Conservation (phyloP, 2,888 invertebrate genomes). For the Geophilus truncorum region DNA sequence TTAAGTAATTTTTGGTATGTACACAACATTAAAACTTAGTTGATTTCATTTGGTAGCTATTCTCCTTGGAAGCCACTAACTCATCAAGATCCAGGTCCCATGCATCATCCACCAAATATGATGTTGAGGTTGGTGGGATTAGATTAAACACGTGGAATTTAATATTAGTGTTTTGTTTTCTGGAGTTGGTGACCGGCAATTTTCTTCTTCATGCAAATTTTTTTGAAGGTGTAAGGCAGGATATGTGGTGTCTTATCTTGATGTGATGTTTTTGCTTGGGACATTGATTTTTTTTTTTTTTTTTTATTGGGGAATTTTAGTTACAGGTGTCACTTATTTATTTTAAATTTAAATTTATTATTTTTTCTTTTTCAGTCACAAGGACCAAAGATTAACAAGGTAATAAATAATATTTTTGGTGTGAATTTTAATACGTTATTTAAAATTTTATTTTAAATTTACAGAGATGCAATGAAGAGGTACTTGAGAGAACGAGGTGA, state of each 20-base stretch:
- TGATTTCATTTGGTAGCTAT: conserved; percentile 31
- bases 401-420: background rate
- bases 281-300: background rate
- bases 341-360: background rate
- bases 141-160: background rate
- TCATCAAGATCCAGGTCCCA: conserved; percentile 31
- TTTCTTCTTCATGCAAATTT: background rate
- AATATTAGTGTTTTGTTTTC: background rate
- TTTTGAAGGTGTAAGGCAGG: background rate
- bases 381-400: conserved; percentile 36
- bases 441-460: background rate
- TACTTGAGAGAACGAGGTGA: conserved; percentile 91
- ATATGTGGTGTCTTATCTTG: background rate
- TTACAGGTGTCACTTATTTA: background rate
- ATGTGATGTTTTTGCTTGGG: background rate
- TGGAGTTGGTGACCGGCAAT: background rate
- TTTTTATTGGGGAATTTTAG: background rate
- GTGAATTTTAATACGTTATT: background rate
- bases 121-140: conserved; percentile 1
- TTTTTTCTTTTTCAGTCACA: conserved; percentile 33
- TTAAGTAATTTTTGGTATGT: background rate
- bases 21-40: background rate
- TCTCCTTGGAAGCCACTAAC: conserved; percentile 33
- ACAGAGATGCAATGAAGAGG: conserved; percentile 87
- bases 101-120: conserved; percentile 4